phyloP scores from a whole-genome alignment of 2,113 vertebrate species.

The Sprattus sprattus region DNA sequence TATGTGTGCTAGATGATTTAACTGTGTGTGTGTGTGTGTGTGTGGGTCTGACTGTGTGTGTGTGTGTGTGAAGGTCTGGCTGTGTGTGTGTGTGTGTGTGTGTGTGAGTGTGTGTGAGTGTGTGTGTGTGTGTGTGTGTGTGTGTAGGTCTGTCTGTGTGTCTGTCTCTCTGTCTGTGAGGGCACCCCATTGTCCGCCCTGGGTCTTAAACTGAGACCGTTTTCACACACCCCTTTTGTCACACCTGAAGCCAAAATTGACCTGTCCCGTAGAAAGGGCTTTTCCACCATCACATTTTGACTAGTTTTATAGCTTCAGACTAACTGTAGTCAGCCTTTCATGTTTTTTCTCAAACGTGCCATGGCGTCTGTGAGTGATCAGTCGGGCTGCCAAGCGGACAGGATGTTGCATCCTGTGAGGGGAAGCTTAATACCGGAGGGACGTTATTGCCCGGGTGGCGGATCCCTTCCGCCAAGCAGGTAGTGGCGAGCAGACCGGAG shows the following conservation, averaged over 20 bases:
- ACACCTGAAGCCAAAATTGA: background rate
- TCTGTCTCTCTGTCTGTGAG: background rate
- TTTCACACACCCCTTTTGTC: background rate
- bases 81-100: too few species aligned
- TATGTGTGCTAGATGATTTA: background rate
- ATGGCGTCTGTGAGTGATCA: background rate
- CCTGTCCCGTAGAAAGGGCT: background rate
- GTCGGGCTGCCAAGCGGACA: background rate
- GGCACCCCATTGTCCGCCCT: background rate
- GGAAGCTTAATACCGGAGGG: background rate
- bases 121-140: background rate
- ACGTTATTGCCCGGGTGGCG: background rate
- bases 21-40: background rate
- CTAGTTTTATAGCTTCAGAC: background rate
- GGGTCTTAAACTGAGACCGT: background rate
- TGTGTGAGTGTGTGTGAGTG: background rate
- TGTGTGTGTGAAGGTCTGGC: background rate
- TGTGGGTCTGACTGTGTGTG: background rate
- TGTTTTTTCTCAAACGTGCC: background rate
- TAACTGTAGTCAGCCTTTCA: background rate
- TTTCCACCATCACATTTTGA: background rate
- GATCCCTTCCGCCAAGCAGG: background rate
- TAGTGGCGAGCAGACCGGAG: background rate
- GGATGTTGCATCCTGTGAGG: background rate
- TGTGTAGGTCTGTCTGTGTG: background rate